Percentiles rank a stretch among this genome's conserved stretches.
These are phyloP conservation scores for Pteronotus mesoamericanus DNA, from an alignment of 2,797 vertebrate genomes.

Conservation along the genomic window DNA sequence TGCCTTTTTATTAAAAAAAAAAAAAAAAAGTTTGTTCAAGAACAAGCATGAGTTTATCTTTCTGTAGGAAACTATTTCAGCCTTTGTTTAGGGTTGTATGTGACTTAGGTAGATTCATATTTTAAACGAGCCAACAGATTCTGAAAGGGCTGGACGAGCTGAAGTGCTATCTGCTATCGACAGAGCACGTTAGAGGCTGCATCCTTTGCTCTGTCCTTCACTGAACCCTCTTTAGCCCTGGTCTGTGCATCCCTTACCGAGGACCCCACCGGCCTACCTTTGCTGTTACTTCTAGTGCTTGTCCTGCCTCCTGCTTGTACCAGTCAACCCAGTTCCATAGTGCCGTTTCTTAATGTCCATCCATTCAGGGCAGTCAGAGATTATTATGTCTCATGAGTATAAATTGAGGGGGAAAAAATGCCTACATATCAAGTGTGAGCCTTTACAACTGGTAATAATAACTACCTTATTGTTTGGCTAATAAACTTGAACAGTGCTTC, in stretches of 20 bases:
- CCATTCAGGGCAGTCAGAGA: not conserved
- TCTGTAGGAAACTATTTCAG: not conserved
- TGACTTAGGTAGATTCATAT: not conserved
- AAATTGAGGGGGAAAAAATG: not conserved
- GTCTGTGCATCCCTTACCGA: not conserved
- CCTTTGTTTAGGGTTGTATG: not conserved
- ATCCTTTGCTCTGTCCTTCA: not conserved
- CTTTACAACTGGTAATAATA: not conserved
- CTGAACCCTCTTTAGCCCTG: too few relatives aligned
- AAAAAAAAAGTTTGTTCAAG: not conserved
- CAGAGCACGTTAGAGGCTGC: fast-evolving
- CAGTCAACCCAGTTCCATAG: not conserved
- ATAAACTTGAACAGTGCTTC: not conserved
- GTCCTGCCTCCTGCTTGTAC: not conserved
- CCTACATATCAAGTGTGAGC: not conserved
- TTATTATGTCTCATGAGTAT: not conserved
- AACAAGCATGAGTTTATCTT: not conserved
- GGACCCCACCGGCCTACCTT: not conserved
- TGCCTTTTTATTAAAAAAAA: not conserved
- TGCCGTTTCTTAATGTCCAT: not conserved
- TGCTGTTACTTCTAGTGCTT: not conserved
- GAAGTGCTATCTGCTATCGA: not conserved
- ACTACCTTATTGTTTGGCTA: not conserved
- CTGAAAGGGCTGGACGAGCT: not conserved
- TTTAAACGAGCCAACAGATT: not conserved